Conservation (phyloP, 1,140 invertebrate genomes). For the Drosophila bocqueti region DNA sequence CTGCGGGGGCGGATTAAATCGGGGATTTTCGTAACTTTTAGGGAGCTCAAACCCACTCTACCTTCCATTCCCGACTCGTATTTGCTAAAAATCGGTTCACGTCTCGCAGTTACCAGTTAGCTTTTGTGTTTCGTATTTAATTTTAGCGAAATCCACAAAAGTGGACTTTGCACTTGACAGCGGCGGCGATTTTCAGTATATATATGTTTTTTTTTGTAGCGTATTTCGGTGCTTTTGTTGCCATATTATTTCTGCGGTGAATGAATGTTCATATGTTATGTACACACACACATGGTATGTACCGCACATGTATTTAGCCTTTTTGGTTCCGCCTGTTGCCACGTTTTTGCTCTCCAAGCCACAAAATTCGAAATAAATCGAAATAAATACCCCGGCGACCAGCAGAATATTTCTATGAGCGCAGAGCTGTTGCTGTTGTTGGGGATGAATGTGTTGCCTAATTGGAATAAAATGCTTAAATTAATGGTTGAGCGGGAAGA, state of each 20-base stretch:
- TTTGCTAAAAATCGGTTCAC: slow-evolving; percentile 63
- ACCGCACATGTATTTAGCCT: slow-evolving; percentile 9
- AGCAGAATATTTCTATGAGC: slow-evolving; percentile 20
- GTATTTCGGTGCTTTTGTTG: slow-evolving; percentile 9
- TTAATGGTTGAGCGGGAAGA: neutral
- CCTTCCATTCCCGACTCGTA: slow-evolving; percentile 15
- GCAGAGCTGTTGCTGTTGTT: slow-evolving; percentile 12
- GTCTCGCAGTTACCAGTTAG: slow-evolving; percentile 59
- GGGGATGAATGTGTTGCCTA: slow-evolving; percentile 13
- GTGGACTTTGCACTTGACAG: slow-evolving; percentile 73
- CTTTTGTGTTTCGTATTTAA: slow-evolving; percentile 73
- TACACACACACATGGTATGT: neutral
- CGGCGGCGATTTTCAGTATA: slow-evolving; percentile 38
- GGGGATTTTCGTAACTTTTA: slow-evolving; percentile 9
- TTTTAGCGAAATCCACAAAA: slow-evolving; percentile 77
- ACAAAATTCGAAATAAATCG: slow-evolving; percentile 41
- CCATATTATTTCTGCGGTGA: slow-evolving; percentile 59
- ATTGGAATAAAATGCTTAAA: slow-evolving; percentile 25
- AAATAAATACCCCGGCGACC: slow-evolving; percentile 20
- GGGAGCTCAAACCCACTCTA: neutral
- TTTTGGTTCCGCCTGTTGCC: slow-evolving; percentile 62
- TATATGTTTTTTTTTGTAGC: slow-evolving; percentile 7
- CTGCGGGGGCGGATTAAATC: slow-evolving; percentile 3
- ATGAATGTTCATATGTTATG: slow-evolving; percentile 54
- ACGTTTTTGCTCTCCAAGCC: slow-evolving; percentile 67